A percentile compares a stretch with the other conserved stretches of the same genome.
phyloP scores from a whole-genome alignment of 2,888 invertebrate species.

The Halocaridina rubra region DNA sequence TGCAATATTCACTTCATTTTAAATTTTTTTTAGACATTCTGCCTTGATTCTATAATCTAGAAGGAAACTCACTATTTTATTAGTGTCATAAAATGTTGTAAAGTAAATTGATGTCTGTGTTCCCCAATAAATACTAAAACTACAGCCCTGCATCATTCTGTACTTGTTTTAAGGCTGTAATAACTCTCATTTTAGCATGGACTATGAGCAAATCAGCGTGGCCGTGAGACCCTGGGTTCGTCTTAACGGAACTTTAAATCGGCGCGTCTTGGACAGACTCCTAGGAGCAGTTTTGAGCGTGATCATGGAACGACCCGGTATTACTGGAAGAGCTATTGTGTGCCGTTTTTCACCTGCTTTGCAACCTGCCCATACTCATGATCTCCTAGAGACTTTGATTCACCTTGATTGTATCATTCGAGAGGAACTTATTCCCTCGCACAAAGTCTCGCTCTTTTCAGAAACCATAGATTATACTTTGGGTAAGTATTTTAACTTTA shows the following conservation, averaged over 20 bases:
- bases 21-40: too few species aligned
- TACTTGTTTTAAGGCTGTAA: too few species aligned
- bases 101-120: too few species aligned
- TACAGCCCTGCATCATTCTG: too few species aligned
- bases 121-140: too few species aligned
- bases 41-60: too few species aligned
- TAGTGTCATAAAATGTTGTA: too few species aligned
- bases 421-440: constrained; percentile 23
- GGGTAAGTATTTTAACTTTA: constrained; percentile 24
- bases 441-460: constrained; percentile 58
- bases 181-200: constrained; percentile 22
- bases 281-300: constrained; percentile 76
- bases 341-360: constrained; percentile 76
- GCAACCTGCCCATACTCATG: constrained; percentile 76
- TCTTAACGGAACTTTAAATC: constrained; percentile 79
- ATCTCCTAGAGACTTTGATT: constrained; percentile 70
- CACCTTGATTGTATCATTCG: constrained; percentile 51
- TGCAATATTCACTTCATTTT: too few species aligned
- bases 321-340: constrained; percentile 72
- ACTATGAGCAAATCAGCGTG: constrained; percentile 66
- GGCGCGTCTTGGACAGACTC: constrained; percentile 77
- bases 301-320: constrained; percentile 76
- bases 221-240: constrained; percentile 79
- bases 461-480: constrained; percentile 26
- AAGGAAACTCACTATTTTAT: too few species aligned